A percentile compares a stretch with the other conserved stretches of the same genome.
These are phyloP conservation scores for Drosophila kuntzei DNA, from an alignment of 2,888 invertebrate species.

Conservation along the genomic window DNA sequence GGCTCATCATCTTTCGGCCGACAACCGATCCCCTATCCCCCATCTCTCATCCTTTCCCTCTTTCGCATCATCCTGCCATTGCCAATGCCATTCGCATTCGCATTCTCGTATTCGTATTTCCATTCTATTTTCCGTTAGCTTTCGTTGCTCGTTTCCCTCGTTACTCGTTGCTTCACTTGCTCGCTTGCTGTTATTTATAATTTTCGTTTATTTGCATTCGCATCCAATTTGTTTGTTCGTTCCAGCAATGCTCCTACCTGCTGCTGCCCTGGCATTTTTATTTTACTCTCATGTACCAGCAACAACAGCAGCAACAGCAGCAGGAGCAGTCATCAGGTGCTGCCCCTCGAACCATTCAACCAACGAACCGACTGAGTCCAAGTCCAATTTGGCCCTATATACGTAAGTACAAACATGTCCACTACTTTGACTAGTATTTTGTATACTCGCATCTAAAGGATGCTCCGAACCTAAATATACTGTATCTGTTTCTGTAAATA, in stretches of 20 bases:
- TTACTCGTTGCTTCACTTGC: conserved; percentile 32
- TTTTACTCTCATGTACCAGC: conserved; percentile 32
- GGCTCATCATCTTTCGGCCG: conserved; percentile 62
- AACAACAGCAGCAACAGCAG: conserved; percentile 13
- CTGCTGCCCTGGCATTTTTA: conserved; percentile 53
- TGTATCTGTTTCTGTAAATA: background rate
- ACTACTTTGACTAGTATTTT: conserved; percentile 33
- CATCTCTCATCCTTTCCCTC: conserved; percentile 4
- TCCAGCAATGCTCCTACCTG: conserved; percentile 34
- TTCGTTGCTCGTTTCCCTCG: conserved; percentile 26
- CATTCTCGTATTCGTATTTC: conserved; percentile 32
- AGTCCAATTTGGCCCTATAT: conserved; percentile 25
- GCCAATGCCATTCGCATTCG: conserved; percentile 22
- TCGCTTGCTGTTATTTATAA: conserved; percentile 79
- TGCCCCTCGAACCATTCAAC: conserved; percentile 9
- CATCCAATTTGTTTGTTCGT: conserved; percentile 82
- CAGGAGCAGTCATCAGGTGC: conserved; percentile 22
- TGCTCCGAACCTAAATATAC: background rate
- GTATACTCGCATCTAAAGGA: conserved; percentile 14
- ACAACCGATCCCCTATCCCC: conserved; percentile 25
- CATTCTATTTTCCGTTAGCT: conserved; percentile 29
- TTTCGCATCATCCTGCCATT: conserved; percentile 5
- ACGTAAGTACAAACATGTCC: conserved; percentile 16
- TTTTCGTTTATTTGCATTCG: conserved; percentile 84
- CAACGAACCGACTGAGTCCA: conserved; percentile 29